phyloP scores from a whole-genome alignment of 1,140 invertebrate species.

The Cotesia typhae region DNA sequence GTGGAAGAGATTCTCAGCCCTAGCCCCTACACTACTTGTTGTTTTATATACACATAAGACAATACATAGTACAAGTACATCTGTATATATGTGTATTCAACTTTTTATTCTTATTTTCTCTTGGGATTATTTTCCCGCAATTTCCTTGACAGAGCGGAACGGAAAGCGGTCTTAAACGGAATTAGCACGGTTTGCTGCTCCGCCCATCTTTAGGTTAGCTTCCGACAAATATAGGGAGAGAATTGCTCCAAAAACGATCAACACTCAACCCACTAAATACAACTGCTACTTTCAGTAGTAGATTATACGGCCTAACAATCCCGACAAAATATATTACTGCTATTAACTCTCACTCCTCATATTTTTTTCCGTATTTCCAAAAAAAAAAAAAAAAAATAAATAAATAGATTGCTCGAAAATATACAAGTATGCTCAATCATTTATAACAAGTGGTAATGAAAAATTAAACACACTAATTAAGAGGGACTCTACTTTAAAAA shows the following conservation, averaged over 20 bases:
- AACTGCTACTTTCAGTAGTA: too few species aligned
- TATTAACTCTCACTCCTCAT: too few species aligned
- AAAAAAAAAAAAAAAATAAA: neutral
- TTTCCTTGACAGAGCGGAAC: constrained; percentile 54
- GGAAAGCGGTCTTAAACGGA: constrained; percentile 58
- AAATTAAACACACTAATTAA: too few species aligned
- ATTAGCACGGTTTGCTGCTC: constrained; percentile 57
- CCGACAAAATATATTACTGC: too few species aligned
- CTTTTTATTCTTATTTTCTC: constrained; percentile 40
- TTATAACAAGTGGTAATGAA: too few species aligned
- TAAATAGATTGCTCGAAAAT: neutral
- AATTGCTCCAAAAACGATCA: neutral
- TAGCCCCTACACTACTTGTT: neutral
- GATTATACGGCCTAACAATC: too few species aligned
- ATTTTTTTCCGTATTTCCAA: too few species aligned
- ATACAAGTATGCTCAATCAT: too few species aligned
- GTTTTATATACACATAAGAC: constrained; percentile 16
- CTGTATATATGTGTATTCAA: constrained; percentile 13
- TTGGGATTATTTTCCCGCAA: constrained; percentile 60
- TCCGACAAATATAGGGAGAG: constrained; percentile 6
- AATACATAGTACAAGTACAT: constrained; percentile 10
- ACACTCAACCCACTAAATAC: too few species aligned
- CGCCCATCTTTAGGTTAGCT: constrained; percentile 39
- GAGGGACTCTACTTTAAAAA: too few species aligned
- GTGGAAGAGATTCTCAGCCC: neutral